Evolutionary conservation across 2,797 vertebrate genomes (phyloP).

Genomic region (Microtus obscurus): DNA sequence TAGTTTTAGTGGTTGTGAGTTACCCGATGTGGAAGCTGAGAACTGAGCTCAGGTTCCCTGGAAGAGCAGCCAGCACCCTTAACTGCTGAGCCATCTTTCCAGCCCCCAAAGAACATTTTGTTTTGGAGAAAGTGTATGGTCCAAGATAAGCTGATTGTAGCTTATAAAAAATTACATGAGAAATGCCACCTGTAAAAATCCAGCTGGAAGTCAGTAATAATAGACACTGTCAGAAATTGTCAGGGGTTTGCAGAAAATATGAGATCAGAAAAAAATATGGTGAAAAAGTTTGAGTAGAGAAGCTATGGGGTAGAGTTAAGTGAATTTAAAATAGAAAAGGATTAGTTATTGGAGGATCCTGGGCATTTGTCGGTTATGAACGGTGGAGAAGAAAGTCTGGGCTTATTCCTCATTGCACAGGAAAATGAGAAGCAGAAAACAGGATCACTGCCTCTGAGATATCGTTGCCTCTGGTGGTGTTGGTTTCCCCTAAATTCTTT

Average conservation of each 20-base stretch:
- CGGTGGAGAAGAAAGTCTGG: neutral
- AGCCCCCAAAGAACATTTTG: neutral
- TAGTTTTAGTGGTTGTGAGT: neutral
- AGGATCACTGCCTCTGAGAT: neutral
- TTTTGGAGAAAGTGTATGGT: slow-evolving; percentile 34
- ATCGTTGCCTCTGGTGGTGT: neutral
- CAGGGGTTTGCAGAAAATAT: neutral
- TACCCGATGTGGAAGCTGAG: neutral
- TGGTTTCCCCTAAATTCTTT: slow-evolving; percentile 39
- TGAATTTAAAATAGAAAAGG: slow-evolving; percentile 40
- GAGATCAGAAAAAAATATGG: neutral
- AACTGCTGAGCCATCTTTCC: neutral
- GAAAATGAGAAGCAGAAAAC: neutral
- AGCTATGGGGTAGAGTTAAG: neutral
- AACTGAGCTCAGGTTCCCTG: neutral
- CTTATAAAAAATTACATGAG: slow-evolving; percentile 19
- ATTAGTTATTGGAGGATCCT: slow-evolving; percentile 34
- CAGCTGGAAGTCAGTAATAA: slow-evolving; percentile 43
- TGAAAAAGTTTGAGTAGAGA: slow-evolving; percentile 14
- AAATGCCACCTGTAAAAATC: slow-evolving; percentile 54
- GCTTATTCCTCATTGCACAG: neutral
- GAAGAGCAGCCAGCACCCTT: neutral
- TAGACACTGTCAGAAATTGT: slow-evolving; percentile 29
- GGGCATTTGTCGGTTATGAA: slow-evolving; percentile 38
- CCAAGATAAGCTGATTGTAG: slow-evolving; percentile 7